phyloP scores from a whole-genome alignment of 2,113 vertebrate genomes.

The Nibea coibor region DNA sequence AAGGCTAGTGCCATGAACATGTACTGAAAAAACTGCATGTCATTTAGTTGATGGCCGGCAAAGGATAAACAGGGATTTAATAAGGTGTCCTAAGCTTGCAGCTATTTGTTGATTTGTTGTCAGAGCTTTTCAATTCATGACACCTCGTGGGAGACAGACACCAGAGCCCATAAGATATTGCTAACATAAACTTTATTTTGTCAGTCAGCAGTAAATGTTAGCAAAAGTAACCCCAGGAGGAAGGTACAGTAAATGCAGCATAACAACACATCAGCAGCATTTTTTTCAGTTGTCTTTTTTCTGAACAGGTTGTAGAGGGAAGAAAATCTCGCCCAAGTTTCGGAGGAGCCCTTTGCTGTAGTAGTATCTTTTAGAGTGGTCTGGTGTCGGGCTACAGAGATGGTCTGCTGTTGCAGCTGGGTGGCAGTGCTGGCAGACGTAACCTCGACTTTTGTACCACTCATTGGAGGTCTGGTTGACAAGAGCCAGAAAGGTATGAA shows the following conservation, averaged over 20 bases:
- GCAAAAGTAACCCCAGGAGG: background rate
- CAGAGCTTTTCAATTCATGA: background rate
- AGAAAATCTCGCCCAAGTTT: slow-evolving; percentile 91
- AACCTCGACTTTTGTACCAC: slow-evolving; percentile 87
- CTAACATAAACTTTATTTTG: slow-evolving; percentile 41
- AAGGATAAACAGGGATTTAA: background rate
- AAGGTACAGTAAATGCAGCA: slow-evolving; percentile 26
- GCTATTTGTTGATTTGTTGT: slow-evolving; percentile 1
- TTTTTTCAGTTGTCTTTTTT: slow-evolving; percentile 68
- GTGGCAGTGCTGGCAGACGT: slow-evolving; percentile 77
- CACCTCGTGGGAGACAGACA: background rate
- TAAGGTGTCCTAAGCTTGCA: background rate
- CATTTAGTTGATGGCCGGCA: background rate
- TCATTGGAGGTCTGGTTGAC: slow-evolving; percentile 95
- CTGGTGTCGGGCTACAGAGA: slow-evolving; percentile 49
- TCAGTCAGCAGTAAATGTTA: background rate
- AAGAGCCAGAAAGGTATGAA: slow-evolving; percentile 86
- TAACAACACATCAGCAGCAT: background rate
- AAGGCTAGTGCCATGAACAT: background rate
- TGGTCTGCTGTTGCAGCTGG: slow-evolving; percentile 55
- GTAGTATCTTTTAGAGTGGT: slow-evolving; percentile 78
- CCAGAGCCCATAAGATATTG: background rate
- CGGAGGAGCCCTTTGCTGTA: slow-evolving; percentile 86
- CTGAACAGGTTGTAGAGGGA: slow-evolving; percentile 63
- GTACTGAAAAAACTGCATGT: background rate